Percentiles rank a stretch among this genome's conserved stretches.
Conservation (phyloP, 2,113 vertebrate species). For the Notothenia coriiceps region DNA sequence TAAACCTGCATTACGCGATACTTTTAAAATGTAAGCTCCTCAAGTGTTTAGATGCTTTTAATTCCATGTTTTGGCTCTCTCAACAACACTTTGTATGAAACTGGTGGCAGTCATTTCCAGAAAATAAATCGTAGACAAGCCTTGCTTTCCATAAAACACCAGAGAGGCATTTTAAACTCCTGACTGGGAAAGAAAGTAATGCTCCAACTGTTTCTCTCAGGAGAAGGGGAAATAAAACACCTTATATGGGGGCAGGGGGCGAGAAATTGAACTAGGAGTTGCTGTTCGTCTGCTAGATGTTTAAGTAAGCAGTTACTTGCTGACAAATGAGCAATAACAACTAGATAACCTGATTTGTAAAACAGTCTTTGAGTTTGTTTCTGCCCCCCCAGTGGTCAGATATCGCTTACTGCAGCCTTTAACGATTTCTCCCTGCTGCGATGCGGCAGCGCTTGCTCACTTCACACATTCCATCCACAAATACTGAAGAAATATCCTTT, state of each 20-base stretch:
- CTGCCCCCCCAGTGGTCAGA: slow-evolving; percentile 1
- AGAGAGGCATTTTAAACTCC: neutral
- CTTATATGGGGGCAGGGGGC: neutral
- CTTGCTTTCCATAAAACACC: neutral
- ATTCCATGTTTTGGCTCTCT: slow-evolving; percentile 8
- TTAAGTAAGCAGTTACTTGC: slow-evolving; percentile 6
- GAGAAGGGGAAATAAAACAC: slow-evolving; percentile 33
- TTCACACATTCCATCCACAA: slow-evolving; percentile 68
- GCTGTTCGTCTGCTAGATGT: slow-evolving; percentile 16
- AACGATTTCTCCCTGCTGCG: slow-evolving; percentile 20
- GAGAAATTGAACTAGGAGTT: neutral
- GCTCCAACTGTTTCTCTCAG: neutral
- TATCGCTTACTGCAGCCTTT: slow-evolving; percentile 27
- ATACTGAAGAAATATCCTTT: slow-evolving; percentile 2
- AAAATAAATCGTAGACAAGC: neutral
- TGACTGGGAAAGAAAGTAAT: neutral
- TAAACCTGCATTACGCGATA: neutral
- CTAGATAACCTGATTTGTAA: slow-evolving; percentile 29
- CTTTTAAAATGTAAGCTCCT: slow-evolving; percentile 5
- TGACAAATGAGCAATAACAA: slow-evolving; percentile 61
- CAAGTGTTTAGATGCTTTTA: slow-evolving; percentile 17
- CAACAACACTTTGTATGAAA: neutral
- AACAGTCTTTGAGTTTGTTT: slow-evolving; percentile 26
- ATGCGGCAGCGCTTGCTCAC: slow-evolving; percentile 12
- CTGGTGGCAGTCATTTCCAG: slow-evolving; percentile 3